Evolutionary conservation across 2,888 invertebrate genomes (phyloP).

Genomic region (Aphrophora alni): DNA sequence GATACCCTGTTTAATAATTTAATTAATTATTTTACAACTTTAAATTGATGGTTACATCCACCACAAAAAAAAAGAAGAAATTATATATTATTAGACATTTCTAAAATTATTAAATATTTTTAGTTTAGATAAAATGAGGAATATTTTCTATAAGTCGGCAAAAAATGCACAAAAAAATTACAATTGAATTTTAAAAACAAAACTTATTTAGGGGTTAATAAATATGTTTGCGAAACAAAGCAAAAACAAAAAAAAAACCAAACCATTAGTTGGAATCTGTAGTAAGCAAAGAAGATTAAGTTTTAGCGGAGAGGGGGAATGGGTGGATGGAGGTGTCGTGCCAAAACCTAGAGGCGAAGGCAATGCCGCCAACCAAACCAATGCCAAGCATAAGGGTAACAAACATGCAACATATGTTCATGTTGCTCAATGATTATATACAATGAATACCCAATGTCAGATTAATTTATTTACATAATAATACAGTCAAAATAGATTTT

Average conservation of each 20-base stretch:
- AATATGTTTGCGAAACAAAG: not conserved
- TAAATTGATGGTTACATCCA: too few species aligned
- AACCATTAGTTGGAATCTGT: conserved; percentile 25
- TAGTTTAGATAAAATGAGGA: too few species aligned
- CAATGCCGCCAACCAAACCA: conserved; percentile 2
- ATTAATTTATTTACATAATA: too few species aligned
- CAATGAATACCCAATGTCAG: not conserved
- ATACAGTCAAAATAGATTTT: too few species aligned
- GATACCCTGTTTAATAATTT: too few species aligned
- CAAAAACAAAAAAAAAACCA: conserved; percentile 20
- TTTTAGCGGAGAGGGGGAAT: not conserved
- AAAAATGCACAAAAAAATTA: not conserved
- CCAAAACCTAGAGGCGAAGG: not conserved
- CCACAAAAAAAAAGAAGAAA: too few species aligned
- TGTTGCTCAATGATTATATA: not conserved
- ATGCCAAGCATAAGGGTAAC: not conserved
- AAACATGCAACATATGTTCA: not conserved
- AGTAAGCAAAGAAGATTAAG: conserved; percentile 29
- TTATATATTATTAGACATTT: too few species aligned
- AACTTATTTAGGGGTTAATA: not conserved
- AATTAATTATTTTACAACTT: too few species aligned
- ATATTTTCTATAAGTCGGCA: not conserved
- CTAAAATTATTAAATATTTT: too few species aligned
- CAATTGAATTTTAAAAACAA: not conserved
- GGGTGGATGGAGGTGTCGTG: conserved; percentile 15